phyloP scores from a whole-genome alignment of 2,888 invertebrate species.

The Caprella mutica region DNA sequence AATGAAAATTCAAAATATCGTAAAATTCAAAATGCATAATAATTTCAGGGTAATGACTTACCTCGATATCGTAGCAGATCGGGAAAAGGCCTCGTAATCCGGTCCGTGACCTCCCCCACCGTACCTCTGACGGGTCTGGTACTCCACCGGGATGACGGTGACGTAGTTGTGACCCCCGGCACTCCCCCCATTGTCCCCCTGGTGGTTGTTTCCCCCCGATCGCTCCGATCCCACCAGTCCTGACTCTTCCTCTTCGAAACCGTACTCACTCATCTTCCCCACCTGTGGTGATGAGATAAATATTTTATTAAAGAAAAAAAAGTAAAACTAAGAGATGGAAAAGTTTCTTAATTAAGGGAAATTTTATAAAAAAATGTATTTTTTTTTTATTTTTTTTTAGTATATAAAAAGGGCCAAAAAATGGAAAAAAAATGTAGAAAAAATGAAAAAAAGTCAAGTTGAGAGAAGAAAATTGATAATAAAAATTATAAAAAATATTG shows the following conservation, averaged over 20 bases:
- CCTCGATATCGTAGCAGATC: slow-evolving; percentile 33
- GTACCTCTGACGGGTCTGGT: slow-evolving; percentile 19
- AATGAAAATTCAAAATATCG: too few relatives aligned
- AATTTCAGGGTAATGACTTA: slow-evolving; percentile 7
- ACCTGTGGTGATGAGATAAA: neutral
- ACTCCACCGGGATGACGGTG: slow-evolving; percentile 35
- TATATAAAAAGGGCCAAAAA: too few relatives aligned
- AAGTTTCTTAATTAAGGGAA: too few relatives aligned
- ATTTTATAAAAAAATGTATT: too few relatives aligned
- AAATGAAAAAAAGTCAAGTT: too few relatives aligned
- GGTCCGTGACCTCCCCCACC: neutral
- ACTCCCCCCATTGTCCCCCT: slow-evolving; percentile 25
- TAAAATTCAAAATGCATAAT: too few relatives aligned
- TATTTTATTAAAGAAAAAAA: too few relatives aligned
- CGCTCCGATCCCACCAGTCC: slow-evolving; percentile 16
- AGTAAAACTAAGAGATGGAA: too few relatives aligned
- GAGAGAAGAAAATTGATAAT: too few relatives aligned
- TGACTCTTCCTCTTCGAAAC: slow-evolving; percentile 24
- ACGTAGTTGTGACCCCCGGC: slow-evolving; percentile 33
- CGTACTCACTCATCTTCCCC: slow-evolving; percentile 27
- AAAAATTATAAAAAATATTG: too few relatives aligned
- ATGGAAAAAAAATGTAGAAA: too few relatives aligned
- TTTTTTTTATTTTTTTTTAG: too few relatives aligned
- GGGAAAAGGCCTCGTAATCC: slow-evolving; percentile 33
- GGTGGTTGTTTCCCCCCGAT: slow-evolving; percentile 24